These are phyloP conservation scores for Anas platyrhynchos DNA, from an alignment of 2,113 vertebrate species.

Conservation along the genomic window DNA sequence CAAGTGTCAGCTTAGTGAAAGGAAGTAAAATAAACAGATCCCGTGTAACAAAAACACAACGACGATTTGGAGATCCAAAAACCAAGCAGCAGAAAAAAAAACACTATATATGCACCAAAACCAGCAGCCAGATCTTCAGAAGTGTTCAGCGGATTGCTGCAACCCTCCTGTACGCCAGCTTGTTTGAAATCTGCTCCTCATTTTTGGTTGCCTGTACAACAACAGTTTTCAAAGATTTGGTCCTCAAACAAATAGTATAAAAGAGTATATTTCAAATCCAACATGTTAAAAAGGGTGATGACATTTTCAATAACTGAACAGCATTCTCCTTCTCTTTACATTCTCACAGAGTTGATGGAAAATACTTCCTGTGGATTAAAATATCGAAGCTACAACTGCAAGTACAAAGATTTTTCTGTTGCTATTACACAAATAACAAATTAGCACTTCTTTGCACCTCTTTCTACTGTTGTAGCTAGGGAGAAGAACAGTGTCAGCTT, in stretches of 20 bases:
- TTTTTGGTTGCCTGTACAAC: background rate
- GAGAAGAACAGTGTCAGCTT: background rate
- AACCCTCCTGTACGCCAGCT: background rate
- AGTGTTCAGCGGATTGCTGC: rapidly evolving
- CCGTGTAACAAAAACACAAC: background rate
- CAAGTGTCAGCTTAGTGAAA: background rate
- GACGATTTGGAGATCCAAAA: background rate
- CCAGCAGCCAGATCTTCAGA: background rate
- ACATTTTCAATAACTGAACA: background rate
- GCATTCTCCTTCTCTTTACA: background rate
- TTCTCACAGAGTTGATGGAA: background rate
- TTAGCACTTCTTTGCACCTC: background rate
- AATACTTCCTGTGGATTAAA: background rate
- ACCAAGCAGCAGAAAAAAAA: background rate
- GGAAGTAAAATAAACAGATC: background rate
- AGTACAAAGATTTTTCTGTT: background rate
- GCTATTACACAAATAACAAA: background rate
- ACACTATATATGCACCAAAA: background rate
- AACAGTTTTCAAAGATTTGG: background rate
- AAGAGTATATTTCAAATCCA: background rate
- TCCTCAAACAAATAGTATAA: background rate
- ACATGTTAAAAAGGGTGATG: background rate
- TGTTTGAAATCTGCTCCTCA: background rate
- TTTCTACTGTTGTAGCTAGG: background rate
- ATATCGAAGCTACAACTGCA: background rate